Evolutionary conservation across 2,113 vertebrate species (phyloP).

Genomic region (Hydropotes inermis): DNA sequence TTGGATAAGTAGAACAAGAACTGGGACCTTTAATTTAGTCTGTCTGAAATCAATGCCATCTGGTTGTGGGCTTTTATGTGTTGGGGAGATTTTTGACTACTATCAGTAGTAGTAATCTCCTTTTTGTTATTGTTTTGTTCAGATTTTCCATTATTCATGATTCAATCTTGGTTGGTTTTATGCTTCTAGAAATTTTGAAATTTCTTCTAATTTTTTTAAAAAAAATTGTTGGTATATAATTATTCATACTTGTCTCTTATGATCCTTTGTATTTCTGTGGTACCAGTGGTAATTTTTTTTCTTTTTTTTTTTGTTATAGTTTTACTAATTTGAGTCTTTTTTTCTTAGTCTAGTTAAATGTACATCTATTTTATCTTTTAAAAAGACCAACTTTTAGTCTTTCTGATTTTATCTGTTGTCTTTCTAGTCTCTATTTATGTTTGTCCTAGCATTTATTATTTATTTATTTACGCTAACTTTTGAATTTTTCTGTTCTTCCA

Average conservation of each 20-base stretch:
- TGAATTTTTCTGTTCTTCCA: background rate
- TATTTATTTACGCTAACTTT: background rate
- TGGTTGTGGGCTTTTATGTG: background rate
- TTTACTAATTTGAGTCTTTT: background rate
- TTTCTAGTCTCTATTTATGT: background rate
- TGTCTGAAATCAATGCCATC: background rate
- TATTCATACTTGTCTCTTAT: background rate
- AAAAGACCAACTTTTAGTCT: background rate
- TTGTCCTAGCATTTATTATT: background rate
- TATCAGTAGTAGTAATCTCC: background rate
- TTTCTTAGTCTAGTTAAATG: background rate
- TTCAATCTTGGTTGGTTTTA: background rate
- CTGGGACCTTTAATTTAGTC: background rate
- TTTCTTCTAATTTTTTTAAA: background rate
- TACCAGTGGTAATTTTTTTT: background rate
- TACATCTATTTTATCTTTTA: background rate
- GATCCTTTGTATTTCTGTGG: background rate
- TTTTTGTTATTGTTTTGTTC: background rate
- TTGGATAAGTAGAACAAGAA: background rate
- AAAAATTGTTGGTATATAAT: background rate
- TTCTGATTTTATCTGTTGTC: background rate
- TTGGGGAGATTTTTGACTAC: background rate
- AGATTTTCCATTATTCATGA: background rate
- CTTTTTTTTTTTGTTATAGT: background rate
- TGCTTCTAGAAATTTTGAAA: background rate